These are phyloP conservation scores for Parnassius apollo DNA, from an alignment of 2,888 invertebrate genomes.

Conservation along the genomic window DNA sequence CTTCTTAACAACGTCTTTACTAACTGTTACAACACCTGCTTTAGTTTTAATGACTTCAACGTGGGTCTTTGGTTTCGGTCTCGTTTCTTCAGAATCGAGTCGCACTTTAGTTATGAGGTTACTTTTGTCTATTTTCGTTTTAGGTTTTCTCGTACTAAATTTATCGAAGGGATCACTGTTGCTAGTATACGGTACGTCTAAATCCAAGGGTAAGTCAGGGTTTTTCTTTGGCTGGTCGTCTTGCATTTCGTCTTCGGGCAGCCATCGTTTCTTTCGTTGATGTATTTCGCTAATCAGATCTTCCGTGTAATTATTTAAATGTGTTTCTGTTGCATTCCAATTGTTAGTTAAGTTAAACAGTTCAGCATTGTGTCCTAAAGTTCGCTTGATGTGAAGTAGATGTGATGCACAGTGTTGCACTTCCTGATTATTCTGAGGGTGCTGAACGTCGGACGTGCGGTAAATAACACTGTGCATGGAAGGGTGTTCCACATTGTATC, in stretches of 20 bases:
- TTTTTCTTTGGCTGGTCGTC: constrained; percentile 82
- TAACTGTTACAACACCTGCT: constrained; percentile 83
- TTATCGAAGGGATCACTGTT: constrained; percentile 79
- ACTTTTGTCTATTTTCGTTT: constrained; percentile 77
- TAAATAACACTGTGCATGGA: constrained; percentile 92
- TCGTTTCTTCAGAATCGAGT: constrained; percentile 74
- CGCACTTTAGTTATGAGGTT: constrained; percentile 78
- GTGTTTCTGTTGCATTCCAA: constrained; percentile 48
- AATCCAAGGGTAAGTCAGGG: constrained; percentile 84
- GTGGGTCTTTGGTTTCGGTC: constrained; percentile 85
- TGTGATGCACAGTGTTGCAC: constrained; percentile 82
- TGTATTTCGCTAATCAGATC: constrained; percentile 63
- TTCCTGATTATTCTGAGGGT: constrained; percentile 61
- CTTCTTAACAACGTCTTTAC: constrained; percentile 83
- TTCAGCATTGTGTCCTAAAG: constrained; percentile 58
- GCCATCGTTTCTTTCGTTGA: constrained; percentile 82
- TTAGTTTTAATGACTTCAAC: constrained; percentile 85
- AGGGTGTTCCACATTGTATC: constrained; percentile 81
- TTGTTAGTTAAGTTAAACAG: constrained; percentile 65
- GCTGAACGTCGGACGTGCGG: constrained; percentile 87
- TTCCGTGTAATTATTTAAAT: constrained; percentile 59
- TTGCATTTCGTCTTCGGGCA: constrained; percentile 84
- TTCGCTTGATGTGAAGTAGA: constrained; percentile 76
- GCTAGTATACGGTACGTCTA: constrained; percentile 84
- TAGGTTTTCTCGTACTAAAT: constrained; percentile 69